These are phyloP conservation scores for Neoitamus cyanurus DNA, from an alignment of 2,888 invertebrate species.

Conservation along the genomic window DNA sequence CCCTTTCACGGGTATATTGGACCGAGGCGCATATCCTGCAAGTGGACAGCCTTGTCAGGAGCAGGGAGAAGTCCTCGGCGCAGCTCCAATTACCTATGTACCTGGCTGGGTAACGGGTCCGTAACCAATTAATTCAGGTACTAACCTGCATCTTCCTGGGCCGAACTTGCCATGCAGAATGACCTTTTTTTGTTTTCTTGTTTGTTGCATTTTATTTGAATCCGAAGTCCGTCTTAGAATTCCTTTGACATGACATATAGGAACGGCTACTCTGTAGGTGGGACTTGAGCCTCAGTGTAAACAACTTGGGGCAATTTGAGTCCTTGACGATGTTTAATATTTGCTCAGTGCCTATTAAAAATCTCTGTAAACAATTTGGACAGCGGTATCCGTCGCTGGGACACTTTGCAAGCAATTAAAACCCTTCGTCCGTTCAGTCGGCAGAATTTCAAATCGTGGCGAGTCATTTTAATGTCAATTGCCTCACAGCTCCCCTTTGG, in stretches of 20 bases:
- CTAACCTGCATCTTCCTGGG: background rate
- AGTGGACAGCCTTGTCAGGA: background rate
- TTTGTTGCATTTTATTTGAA: background rate
- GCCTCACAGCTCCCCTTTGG: background rate
- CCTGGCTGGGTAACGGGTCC: background rate
- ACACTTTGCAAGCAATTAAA: background rate
- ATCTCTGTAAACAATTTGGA: background rate
- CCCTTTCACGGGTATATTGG: background rate
- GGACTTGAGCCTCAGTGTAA: background rate
- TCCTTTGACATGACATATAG: background rate
- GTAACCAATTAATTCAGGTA: background rate
- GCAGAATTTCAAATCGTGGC: background rate
- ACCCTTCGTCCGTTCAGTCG: background rate
- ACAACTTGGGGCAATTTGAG: background rate
- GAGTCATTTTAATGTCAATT: background rate
- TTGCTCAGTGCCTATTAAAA: background rate
- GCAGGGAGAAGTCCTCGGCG: background rate
- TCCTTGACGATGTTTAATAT: background rate
- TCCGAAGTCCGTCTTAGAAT: background rate
- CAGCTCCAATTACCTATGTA: background rate
- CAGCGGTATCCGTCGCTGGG: background rate
- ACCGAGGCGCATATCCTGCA: background rate
- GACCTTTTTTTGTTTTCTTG: background rate
- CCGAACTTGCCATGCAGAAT: background rate
- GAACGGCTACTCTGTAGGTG: background rate